Conservation (phyloP, 2,888 invertebrate species). For the Tinea semifulvella region DNA sequence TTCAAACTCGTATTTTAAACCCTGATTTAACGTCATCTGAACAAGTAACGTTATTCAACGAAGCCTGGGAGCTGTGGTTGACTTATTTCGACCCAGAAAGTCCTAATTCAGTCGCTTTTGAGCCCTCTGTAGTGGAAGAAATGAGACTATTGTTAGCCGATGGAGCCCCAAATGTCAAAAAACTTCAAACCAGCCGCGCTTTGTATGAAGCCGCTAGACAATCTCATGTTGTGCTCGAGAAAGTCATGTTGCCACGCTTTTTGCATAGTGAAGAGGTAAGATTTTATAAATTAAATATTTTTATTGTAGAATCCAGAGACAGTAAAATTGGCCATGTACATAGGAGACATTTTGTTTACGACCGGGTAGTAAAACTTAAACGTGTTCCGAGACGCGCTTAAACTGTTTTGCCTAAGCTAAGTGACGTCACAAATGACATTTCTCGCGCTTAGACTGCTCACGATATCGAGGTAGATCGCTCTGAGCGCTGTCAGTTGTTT, state of each 20-base stretch:
- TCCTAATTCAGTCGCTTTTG: conserved; percentile 69
- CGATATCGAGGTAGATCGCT: too few relatives aligned
- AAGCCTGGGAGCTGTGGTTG: conserved; percentile 73
- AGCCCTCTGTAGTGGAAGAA: conserved; percentile 61
- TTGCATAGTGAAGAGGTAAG: conserved; percentile 83
- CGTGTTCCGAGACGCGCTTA: too few relatives aligned
- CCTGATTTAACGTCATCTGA: conserved; percentile 75
- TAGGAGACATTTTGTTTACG: too few relatives aligned
- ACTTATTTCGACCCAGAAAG: conserved; percentile 72
- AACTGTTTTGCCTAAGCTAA: too few relatives aligned
- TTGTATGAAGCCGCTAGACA: conserved; percentile 83
- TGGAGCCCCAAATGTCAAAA: conserved; percentile 58
- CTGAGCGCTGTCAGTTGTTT: too few relatives aligned
- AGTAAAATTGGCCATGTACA: too few relatives aligned
- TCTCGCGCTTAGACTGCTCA: too few relatives aligned
- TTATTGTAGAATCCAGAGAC: too few relatives aligned
- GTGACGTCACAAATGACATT: too few relatives aligned
- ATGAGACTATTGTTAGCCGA: conserved; percentile 64
- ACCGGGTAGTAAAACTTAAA: too few relatives aligned
- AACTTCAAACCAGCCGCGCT: conserved; percentile 78
- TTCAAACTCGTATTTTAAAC: conserved; percentile 80
- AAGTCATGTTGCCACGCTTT: conserved; percentile 78
- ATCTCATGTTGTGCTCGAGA: conserved; percentile 77
- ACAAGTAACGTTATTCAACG: conserved; percentile 68
- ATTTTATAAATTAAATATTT: too few relatives aligned